phyloP scores from a whole-genome alignment of 2,888 invertebrate species.

The Philereme vetulata region DNA sequence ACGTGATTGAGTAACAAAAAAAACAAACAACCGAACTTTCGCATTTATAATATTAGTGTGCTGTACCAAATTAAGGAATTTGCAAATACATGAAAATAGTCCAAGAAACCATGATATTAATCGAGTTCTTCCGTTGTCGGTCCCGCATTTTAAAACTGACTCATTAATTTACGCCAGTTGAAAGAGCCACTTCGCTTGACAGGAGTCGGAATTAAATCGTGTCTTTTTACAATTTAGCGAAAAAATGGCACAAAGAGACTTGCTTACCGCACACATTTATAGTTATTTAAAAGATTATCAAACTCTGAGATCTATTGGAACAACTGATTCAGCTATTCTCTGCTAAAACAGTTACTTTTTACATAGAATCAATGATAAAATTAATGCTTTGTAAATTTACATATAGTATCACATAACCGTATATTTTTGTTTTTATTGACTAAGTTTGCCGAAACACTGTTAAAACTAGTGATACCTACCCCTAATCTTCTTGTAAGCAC shows the following conservation, averaged over 20 bases:
- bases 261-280: neutral
- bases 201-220: constrained; percentile 37
- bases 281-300: neutral
- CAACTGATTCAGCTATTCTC: neutral
- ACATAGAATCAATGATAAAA: too few species aligned
- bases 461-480: too few species aligned
- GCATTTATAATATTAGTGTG: too few species aligned
- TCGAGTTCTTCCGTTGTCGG: constrained; percentile 49
- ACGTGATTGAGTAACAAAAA: too few species aligned
- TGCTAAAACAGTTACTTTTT: neutral
- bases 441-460: too few species aligned
- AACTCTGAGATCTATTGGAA: too few species aligned
- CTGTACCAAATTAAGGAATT: constrained; percentile 29
- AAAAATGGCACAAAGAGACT: neutral
- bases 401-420: too few species aligned
- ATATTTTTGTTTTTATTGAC: too few species aligned
- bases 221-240: constrained; percentile 23
- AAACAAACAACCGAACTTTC: too few species aligned
- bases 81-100: constrained; percentile 34
- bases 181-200: constrained; percentile 32
- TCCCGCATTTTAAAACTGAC: constrained; percentile 54
- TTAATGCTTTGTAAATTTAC: too few species aligned
- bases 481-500: too few species aligned
- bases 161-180: constrained; percentile 60
- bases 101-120: constrained; percentile 47